Conservation (phyloP, 2,797 vertebrate genomes). For the Morus bassanus region DNA sequence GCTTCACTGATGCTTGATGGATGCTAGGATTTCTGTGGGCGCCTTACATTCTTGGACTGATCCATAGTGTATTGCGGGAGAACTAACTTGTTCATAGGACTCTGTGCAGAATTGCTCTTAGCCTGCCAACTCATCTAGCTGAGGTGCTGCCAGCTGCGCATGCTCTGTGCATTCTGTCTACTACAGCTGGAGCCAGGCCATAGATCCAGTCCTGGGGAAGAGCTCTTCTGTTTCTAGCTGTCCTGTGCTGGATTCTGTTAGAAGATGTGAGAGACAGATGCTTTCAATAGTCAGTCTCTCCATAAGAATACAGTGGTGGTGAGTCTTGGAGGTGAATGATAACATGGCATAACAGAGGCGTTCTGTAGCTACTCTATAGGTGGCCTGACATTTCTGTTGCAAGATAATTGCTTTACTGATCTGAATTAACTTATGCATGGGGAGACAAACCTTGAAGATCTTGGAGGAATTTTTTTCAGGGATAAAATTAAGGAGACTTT, state of each 20-base stretch:
- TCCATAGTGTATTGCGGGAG: neutral
- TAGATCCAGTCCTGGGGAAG: neutral
- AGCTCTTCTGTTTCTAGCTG: neutral
- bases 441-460: neutral
- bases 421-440: neutral
- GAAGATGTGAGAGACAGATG: neutral
- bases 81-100: neutral
- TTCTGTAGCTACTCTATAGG: neutral
- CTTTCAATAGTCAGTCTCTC: neutral
- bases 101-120: neutral
- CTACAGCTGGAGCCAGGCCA: neutral
- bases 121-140: neutral
- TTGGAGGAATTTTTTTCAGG: neutral
- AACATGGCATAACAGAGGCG: neutral
- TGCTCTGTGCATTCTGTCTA: fast-evolving
- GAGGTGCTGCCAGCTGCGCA: neutral
- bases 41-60: neutral
- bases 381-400: neutral
- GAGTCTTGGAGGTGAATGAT: neutral
- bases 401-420: neutral
- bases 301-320: neutral
- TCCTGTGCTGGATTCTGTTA: neutral
- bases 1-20: neutral
- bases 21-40: neutral
- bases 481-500: neutral